Evolutionary conservation across 2,888 invertebrate species (phyloP).

Genomic region (Tachina lurida): DNA sequence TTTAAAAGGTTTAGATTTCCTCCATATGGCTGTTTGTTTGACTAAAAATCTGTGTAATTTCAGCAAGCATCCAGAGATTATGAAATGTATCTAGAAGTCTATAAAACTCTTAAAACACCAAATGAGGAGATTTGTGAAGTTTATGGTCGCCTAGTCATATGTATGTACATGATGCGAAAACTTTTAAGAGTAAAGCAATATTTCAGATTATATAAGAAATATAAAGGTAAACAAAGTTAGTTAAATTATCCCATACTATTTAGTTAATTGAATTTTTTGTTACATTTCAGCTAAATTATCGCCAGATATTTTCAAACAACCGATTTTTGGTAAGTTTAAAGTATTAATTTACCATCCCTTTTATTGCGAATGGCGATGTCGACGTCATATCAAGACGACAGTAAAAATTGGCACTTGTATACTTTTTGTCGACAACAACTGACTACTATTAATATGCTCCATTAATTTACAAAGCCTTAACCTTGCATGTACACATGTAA

Average conservation of each 20-base stretch:
- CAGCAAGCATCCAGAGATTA: constrained; percentile 69
- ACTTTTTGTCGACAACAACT: too few species aligned
- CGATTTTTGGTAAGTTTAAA: constrained; percentile 60
- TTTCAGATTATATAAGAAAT: constrained; percentile 60
- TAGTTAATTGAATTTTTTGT: background rate
- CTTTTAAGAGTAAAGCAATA: constrained; percentile 64
- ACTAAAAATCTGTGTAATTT: constrained; percentile 4
- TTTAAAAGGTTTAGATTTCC: too few species aligned
- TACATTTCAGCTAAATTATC: constrained; percentile 55
- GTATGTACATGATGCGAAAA: constrained; percentile 68
- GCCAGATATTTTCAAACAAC: constrained; percentile 43
- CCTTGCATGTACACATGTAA: too few species aligned
- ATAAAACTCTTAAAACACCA: constrained; percentile 11
- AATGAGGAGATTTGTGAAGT: constrained; percentile 68
- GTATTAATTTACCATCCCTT: too few species aligned
- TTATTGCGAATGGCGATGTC: too few species aligned
- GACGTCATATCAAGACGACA: too few species aligned
- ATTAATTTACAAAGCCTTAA: too few species aligned
- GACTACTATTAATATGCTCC: too few species aligned
- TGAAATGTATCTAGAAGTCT: constrained; percentile 70
- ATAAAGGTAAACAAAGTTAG: constrained; percentile 59
- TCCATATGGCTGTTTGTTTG: background rate
- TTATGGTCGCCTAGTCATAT: constrained; percentile 63
- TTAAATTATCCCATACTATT: background rate
- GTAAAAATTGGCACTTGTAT: too few species aligned